phyloP scores from a whole-genome alignment of 2,888 invertebrate genomes.

The Heliconius hortense region DNA sequence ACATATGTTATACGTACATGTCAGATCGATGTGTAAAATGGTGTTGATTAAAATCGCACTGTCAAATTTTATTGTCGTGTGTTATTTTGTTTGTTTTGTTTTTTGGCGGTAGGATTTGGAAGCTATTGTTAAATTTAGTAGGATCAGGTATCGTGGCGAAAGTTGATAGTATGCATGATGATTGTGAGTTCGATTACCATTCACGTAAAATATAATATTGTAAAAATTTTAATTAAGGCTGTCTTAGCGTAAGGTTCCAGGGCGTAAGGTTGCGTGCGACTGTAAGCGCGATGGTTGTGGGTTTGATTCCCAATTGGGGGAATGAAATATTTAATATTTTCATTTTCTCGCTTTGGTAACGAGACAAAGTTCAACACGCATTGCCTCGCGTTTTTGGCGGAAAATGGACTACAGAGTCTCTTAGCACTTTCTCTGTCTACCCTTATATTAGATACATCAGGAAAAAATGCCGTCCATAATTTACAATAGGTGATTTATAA shows the following conservation, averaged over 20 bases:
- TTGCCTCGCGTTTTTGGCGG: no score
- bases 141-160: no score
- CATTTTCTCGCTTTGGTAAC: no score
- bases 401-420: no score
- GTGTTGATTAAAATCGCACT: conserved; percentile 12
- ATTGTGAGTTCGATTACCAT: not conserved
- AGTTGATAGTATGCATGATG: not conserved
- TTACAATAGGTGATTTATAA: not conserved
- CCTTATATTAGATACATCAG: not conserved
- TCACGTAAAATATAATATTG: not conserved
- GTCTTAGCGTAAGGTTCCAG: no score
- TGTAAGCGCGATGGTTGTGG: no score
- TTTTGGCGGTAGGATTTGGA: not conserved
- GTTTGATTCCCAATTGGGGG: no score
- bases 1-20: conserved; percentile 4
- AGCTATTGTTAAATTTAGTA: not conserved
- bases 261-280: no score
- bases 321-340: no score
- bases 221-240: no score
- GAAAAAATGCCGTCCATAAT: conserved; percentile 40
- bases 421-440: no score
- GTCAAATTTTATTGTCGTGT: not conserved
- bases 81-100: not conserved
- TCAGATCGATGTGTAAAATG: conserved; percentile 32
- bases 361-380: no score